These are phyloP conservation scores for Anastatus disparis DNA, from an alignment of 1,140 invertebrate species.

Conservation along the genomic window DNA sequence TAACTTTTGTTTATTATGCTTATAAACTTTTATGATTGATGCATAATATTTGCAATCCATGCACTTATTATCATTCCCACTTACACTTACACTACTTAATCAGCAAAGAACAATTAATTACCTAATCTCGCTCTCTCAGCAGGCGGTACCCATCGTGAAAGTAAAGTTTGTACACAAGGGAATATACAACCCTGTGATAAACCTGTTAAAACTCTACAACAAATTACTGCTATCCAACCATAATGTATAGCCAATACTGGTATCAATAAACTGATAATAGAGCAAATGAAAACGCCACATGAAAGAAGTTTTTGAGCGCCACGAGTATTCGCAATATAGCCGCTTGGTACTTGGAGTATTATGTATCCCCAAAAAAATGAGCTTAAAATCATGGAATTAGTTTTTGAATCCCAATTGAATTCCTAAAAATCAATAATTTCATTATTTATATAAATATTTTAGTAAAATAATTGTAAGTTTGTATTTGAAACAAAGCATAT, in stretches of 20 bases:
- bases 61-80: too few relatives aligned
- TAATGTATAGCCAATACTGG: neutral
- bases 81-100: too few relatives aligned
- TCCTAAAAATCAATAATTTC: too few relatives aligned
- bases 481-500: too few relatives aligned
- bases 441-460: too few relatives aligned
- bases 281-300: conserved; percentile 1
- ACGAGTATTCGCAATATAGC: conserved; percentile 14
- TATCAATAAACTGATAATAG: neutral
- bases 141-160: conserved; percentile 18
- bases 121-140: conserved; percentile 18
- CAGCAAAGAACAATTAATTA: too few relatives aligned
- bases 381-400: conserved; percentile 9
- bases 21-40: too few relatives aligned
- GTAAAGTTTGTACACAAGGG: conserved; percentile 12
- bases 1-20: too few relatives aligned
- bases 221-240: conserved; percentile 16
- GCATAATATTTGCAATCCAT: too few relatives aligned
- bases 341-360: conserved; percentile 16
- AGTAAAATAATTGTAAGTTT: too few relatives aligned
- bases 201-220: conserved; percentile 6
- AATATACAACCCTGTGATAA: conserved; percentile 2
- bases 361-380: conserved; percentile 34
- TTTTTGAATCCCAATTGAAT: conserved; percentile 23
- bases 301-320: conserved; percentile 49